These are phyloP conservation scores for Scatophagus argus DNA, from an alignment of 2,113 vertebrate genomes.

Conservation along the genomic window DNA sequence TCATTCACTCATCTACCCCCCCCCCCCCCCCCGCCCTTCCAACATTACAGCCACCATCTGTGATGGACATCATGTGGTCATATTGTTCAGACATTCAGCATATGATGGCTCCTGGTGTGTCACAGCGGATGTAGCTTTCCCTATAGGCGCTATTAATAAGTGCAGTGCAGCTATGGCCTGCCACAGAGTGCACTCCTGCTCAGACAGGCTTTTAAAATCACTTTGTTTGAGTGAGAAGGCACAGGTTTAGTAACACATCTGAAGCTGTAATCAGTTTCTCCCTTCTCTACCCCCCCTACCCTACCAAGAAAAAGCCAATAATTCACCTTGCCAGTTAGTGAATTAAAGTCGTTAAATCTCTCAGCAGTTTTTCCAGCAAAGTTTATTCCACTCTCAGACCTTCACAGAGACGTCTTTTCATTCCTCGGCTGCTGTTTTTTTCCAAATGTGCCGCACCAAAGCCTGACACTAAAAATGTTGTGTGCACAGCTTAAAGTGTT, in stretches of 20 bases:
- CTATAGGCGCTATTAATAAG: conserved; percentile 57
- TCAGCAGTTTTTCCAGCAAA: conserved; percentile 51
- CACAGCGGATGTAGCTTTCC: conserved; percentile 63
- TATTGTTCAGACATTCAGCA: conserved; percentile 67
- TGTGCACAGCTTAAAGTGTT: conserved; percentile 15
- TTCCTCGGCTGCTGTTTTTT: conserved; percentile 79
- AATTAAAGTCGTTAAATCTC: conserved; percentile 52
- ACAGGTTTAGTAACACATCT: conserved; percentile 12
- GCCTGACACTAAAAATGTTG: conserved; percentile 57
- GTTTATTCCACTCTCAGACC: conserved; percentile 61
- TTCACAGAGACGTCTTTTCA: conserved; percentile 80
- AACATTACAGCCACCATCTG: conserved; percentile 71
- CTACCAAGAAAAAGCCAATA: conserved; percentile 17
- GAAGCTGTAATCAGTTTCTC: conserved; percentile 29
- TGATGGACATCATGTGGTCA: conserved; percentile 77
- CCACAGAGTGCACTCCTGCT: conserved; percentile 6
- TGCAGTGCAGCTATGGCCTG: conserved; percentile 2
- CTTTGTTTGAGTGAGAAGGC: conserved; percentile 18
- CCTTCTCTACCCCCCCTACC: not conserved
- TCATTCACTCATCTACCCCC: conserved; percentile 33
- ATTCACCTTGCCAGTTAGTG: conserved; percentile 46
- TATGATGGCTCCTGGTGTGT: conserved; percentile 61
- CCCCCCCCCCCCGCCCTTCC: not conserved
- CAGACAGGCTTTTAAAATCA: conserved; percentile 12
- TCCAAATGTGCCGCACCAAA: conserved; percentile 71